phyloP scores from a whole-genome alignment of 1,140 invertebrate species.

The Orius insidiosus region DNA sequence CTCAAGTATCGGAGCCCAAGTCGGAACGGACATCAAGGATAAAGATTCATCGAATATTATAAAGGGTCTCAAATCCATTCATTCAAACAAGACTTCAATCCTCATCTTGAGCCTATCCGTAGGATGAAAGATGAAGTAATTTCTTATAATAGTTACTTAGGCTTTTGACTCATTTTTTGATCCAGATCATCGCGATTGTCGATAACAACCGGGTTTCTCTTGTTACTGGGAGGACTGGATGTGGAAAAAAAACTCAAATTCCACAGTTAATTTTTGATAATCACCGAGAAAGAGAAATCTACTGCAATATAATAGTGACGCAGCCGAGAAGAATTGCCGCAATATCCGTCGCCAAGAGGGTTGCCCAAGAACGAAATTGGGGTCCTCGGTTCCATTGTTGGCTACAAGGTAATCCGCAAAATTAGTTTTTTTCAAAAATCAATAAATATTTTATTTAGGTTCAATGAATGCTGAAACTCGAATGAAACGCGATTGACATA shows the following conservation, averaged over 20 bases:
- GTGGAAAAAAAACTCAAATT: slow-evolving; percentile 63
- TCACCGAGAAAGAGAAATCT: slow-evolving; percentile 33
- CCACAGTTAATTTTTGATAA: slow-evolving; percentile 76
- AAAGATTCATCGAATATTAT: too few relatives aligned
- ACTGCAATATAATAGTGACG: slow-evolving; percentile 73
- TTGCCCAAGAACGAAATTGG: slow-evolving; percentile 60
- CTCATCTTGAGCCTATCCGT: too few relatives aligned
- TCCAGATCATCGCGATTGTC: slow-evolving; percentile 42
- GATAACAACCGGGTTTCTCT: slow-evolving; percentile 50
- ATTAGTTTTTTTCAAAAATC: too few relatives aligned
- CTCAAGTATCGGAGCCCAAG: too few relatives aligned
- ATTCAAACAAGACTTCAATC: too few relatives aligned
- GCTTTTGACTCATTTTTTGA: slow-evolving; percentile 21
- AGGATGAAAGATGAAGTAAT: too few relatives aligned
- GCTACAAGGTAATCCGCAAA: slow-evolving; percentile 65
- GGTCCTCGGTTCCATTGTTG: slow-evolving; percentile 57
- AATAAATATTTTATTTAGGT: neutral
- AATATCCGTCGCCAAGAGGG: slow-evolving; percentile 58
- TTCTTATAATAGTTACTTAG: too few relatives aligned
- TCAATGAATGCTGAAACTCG: neutral
- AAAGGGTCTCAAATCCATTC: too few relatives aligned
- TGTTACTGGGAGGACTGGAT: slow-evolving; percentile 77
- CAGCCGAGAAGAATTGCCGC: slow-evolving; percentile 76
- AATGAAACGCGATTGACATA: too few relatives aligned
- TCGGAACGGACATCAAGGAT: too few relatives aligned